Percentiles rank a stretch among this genome's conserved stretches.
These are phyloP conservation scores for Zingel zingel DNA, from an alignment of 2,113 vertebrate genomes.

Conservation along the genomic window DNA sequence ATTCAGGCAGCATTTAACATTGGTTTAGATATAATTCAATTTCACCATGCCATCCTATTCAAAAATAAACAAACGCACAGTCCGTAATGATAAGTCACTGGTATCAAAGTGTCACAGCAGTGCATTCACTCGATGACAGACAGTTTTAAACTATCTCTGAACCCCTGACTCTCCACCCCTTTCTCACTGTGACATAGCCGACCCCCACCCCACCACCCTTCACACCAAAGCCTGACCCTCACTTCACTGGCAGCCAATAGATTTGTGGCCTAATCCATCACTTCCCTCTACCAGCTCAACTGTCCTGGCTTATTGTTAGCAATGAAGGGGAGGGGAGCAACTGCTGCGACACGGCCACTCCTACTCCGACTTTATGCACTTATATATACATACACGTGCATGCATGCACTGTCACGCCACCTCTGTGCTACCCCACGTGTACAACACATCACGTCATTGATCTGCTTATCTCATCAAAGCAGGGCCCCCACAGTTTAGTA, in stretches of 20 bases:
- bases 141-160: slow-evolving; percentile 68
- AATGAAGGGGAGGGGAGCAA: slow-evolving; percentile 48
- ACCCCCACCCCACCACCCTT: slow-evolving; percentile 24
- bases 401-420: background rate
- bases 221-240: slow-evolving; percentile 65
- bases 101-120: slow-evolving; percentile 38
- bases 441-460: slow-evolving; percentile 50
- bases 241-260: slow-evolving; percentile 68
- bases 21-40: background rate
- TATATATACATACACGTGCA: background rate
- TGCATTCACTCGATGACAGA: slow-evolving; percentile 58
- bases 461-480: slow-evolving; percentile 22
- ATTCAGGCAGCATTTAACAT: background rate
- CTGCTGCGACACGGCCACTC: slow-evolving; percentile 39
- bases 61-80: background rate
- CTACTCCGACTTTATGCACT: slow-evolving; percentile 8
- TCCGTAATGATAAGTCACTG: slow-evolving; percentile 30
- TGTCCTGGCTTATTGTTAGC: slow-evolving; percentile 76
- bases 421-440: background rate
- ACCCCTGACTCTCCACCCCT: slow-evolving; percentile 36
- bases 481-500: background rate
- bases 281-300: slow-evolving; percentile 73
- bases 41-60: background rate
- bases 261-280: slow-evolving; percentile 82
- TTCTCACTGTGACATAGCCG: slow-evolving; percentile 34